Evolutionary conservation across 2,113 vertebrate species (phyloP), one percentile per base, ranked within the genome.

Genomic region (Chionodraco myersi): DNA sequence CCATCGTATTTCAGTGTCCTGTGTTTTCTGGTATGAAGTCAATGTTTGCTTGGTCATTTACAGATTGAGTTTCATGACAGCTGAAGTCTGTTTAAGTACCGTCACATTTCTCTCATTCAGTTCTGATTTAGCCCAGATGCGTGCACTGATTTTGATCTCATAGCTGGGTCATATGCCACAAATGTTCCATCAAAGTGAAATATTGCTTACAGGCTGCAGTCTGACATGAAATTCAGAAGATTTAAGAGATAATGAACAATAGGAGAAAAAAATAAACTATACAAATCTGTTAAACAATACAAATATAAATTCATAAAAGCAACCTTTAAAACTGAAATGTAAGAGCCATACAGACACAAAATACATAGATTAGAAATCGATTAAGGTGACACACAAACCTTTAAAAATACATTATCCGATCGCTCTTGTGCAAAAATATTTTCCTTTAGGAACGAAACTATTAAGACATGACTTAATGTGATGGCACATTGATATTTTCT

Each of bases 391-490:
- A 80, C 57, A 72, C 79, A 76, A 66, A 82, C 67, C 23, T 75
- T 81, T 63, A 82, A 62, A 86, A 72, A 80, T 59, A 47, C 71
- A 56, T 56, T 79, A 81, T 69, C 41, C 73, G 58, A 69, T 52
- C 47, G 65, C 71, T 88, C 67, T 85, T 92, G 91, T 93, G 91
- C 92, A 93, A 93, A 92, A 82, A 79, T 86, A 80, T 82, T 79
- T 77, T 89, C 84, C 81, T 15, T 56, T 34, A 85, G 80, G 85
- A 91, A 92, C 86, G 63, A 86, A 88, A 84, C 48, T 21, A 77
- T 69, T 69, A 54, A 49, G 64, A 85, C 84, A 86, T 88, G 88
- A 89, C 8, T 36, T 75, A 47, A 89, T 61, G 75, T 76, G 70
- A 91, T 92, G 90, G 92, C 90, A 93, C 90, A 47, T 81, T n/a